These are phyloP conservation scores for Psilopsiagon aurifrons DNA, from an alignment of 2,113 vertebrate species.

Conservation along the genomic window DNA sequence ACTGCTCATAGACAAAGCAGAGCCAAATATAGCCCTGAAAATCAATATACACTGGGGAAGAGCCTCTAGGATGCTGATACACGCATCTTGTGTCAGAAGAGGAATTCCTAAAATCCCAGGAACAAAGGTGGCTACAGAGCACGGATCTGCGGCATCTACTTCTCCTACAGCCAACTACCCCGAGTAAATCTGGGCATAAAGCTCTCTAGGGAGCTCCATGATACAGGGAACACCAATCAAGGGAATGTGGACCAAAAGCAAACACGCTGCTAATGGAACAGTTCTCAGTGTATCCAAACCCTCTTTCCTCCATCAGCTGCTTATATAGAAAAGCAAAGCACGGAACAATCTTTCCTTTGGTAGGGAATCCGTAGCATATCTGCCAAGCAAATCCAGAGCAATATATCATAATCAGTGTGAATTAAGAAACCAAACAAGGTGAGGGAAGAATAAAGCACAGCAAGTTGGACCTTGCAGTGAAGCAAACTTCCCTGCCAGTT, in stretches of 20 bases:
- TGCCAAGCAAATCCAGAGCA: background rate
- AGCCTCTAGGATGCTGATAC: background rate
- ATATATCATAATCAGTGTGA: background rate
- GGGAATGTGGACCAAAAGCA: background rate
- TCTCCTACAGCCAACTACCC: background rate
- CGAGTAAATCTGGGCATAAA: background rate
- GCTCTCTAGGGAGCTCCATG: background rate
- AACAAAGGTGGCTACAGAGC: background rate
- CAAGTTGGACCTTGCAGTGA: background rate
- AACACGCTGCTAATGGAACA: fast-evolving
- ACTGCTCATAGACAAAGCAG: background rate
- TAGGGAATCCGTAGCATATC: fast-evolving
- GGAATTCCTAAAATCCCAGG: background rate
- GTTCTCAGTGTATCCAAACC: background rate
- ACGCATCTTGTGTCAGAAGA: fast-evolving
- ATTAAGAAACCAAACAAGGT: background rate
- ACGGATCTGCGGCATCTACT: background rate
- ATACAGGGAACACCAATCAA: background rate
- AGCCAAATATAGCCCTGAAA: constrained; percentile 35
- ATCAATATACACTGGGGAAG: background rate
- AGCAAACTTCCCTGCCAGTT: background rate
- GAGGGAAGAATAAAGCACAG: background rate
- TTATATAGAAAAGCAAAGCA: background rate
- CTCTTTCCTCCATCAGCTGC: background rate
- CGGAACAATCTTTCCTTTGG: background rate